Base-by-base conservation (phyloP, 2,888 invertebrate species). In the Brassicogethes aeneus region DNA sequence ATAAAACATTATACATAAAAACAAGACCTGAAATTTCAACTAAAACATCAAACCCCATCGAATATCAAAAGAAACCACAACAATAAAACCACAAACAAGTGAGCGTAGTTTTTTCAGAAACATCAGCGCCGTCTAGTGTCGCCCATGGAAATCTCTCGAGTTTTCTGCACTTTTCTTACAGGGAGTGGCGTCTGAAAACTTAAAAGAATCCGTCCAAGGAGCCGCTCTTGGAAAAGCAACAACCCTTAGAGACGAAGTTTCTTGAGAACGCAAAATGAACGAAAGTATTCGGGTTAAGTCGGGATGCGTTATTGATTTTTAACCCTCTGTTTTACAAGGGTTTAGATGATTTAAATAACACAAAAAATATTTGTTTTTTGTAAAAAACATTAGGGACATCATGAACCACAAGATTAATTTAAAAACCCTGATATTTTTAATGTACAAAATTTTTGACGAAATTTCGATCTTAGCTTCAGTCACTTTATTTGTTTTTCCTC, bases 51-150 rank as follows among this genome's bases (percentile, higher is more conserved):
- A 54, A 56, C 53, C 56, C 53, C 45, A 50, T 48, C 50, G 56
- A 57, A 55, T 63, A 63, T 66, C 65, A 67, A 67, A 65, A 65
- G 58, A 34, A 61, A 65, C 66, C 67, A 34, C 43, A 47, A 48
- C n/a, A 48, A 47, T 47, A 43, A 10, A 10, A 23, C 5, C 23
- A 7, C 23, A 10, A 23, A 10, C 5, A 10, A 5, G 23, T 10
- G 23, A 23, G 5, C 23, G 23, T 23, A 10, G 5, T 5, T 33
- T 39, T n/a, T 15, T 39, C 39, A 37, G 35, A 39, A 23, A 36
- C 41, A 35, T 30, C 42, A 34, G 40, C 46, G 36, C 37, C 37
- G 10, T 53, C 52, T 54, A 47, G 40, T 46, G 51, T 40, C 39
- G 43, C 38, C 10, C 29, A 7, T 32, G 5, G 13, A 32, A 32